Conservation (phyloP, 2,888 invertebrate genomes). For the Caenorhabditis plicata region DNA sequence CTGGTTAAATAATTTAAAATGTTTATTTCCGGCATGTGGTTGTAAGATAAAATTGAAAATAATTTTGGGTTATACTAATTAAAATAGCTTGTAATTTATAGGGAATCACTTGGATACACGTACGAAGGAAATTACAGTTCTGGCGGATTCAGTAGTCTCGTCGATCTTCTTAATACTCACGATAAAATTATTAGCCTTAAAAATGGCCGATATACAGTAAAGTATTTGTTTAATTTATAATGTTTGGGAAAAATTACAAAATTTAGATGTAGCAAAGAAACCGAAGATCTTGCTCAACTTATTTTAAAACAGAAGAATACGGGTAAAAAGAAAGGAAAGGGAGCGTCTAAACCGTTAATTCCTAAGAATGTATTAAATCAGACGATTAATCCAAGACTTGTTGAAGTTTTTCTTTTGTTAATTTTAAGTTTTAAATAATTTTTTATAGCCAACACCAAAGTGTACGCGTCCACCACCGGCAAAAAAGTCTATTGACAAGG, state of each 20-base stretch:
- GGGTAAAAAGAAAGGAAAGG: neutral
- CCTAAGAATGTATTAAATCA: no score
- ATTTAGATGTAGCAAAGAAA: conserved; percentile 8
- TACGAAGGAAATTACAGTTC: conserved; percentile 12
- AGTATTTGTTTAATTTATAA: conserved; percentile 1
- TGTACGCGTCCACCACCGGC: neutral
- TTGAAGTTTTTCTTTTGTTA: no score
- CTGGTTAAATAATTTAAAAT: no score
- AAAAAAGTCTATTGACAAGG: no score
- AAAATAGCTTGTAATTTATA: no score
- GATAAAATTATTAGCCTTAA: neutral
- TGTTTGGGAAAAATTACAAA: neutral
- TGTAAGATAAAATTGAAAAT: no score
- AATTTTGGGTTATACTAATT: no score
- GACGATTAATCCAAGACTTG: no score
- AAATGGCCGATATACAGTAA: conserved; percentile 7
- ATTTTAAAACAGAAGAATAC: neutral
- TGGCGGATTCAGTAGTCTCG: conserved; percentile 16
- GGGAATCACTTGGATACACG: conserved; percentile 16
- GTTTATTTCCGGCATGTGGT: no score
- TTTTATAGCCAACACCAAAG: no score
- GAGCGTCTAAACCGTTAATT: no score
- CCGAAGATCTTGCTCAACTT: conserved; percentile 1
- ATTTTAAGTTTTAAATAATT: no score
- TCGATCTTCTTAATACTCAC: conserved; percentile 8